Evolutionary conservation across 2,113 vertebrate genomes (phyloP).

Genomic region (human): GRCh38 chr12:83183001-83183500

Average conservation of each 20-base stretch:
- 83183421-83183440: neutral
- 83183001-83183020: neutral
- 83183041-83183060: neutral
- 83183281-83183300: neutral
- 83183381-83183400: neutral
- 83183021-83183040: neutral
- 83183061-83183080: neutral
- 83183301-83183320: neutral
- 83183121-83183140: neutral
- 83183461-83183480: neutral
- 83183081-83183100: neutral
- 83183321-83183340: neutral
- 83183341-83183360: neutral
- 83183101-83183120: neutral
- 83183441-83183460: neutral
- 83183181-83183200: neutral
- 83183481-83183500: neutral
- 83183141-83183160: neutral
- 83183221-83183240: neutral
- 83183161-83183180: neutral
- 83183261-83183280: neutral
- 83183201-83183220: neutral
- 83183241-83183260: neutral
- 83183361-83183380: neutral
- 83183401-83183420: neutral